Percentiles rank a stretch among this genome's conserved stretches.
These are phyloP conservation scores for Apamea crenata DNA, from an alignment of 2,888 invertebrate genomes.

Conservation along the genomic window DNA sequence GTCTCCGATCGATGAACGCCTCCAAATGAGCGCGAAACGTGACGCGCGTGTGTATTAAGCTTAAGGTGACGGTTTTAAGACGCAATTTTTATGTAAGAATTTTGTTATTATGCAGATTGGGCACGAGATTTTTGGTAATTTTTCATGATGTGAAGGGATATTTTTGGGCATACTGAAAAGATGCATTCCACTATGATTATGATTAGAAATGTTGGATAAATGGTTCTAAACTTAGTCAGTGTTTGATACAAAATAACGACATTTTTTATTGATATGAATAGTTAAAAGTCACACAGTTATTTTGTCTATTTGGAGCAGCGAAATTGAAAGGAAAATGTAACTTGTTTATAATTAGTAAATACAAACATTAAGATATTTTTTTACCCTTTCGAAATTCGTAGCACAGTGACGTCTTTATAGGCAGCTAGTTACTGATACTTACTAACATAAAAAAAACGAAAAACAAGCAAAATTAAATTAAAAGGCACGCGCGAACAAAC, in stretches of 20 bases:
- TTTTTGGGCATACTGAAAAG: not conserved
- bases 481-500: conserved; percentile 69
- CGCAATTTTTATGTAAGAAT: conserved; percentile 64
- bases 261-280: not conserved
- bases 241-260: not conserved
- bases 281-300: not conserved
- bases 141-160: conserved; percentile 28
- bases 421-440: not conserved
- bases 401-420: not conserved
- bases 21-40: conserved; percentile 89
- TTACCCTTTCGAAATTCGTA: not conserved
- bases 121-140: conserved; percentile 47
- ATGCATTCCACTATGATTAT: not conserved
- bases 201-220: not conserved
- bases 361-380: not conserved
- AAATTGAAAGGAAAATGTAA: not conserved
- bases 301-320: not conserved
- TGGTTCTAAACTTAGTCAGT: too few relatives aligned
- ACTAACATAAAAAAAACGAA: conserved; percentile 7
- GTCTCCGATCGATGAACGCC: conserved; percentile 90
- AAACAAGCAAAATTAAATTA: conserved; percentile 67
- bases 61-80: conserved; percentile 82
- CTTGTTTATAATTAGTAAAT: not conserved
- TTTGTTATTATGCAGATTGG: conserved; percentile 65
- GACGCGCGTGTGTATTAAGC: conserved; percentile 88